Evolutionary conservation across 2,888 invertebrate species (phyloP).

Genomic region (Meiosimyza decipiens): DNA sequence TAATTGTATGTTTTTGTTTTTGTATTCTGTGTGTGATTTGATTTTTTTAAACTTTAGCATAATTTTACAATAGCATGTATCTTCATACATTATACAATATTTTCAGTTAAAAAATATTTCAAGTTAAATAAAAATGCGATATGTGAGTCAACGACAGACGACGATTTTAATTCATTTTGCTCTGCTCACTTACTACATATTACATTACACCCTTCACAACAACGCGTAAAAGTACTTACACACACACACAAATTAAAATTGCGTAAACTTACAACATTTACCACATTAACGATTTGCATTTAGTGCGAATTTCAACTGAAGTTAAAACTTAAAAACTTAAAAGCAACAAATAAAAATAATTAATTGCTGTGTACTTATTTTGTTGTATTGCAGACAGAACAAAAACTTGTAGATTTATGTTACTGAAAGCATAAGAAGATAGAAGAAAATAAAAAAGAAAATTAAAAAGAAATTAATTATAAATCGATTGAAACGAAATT

Average conservation of each 20-base stretch:
- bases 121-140: neutral
- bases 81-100: neutral
- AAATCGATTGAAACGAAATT: conserved; percentile 38
- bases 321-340: conserved; percentile 48
- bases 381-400: conserved; percentile 33
- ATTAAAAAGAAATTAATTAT: conserved; percentile 33
- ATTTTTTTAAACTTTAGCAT: conserved; percentile 11
- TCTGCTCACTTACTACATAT: conserved; percentile 17
- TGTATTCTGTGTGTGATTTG: too few species aligned
- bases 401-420: conserved; percentile 40
- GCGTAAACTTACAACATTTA: conserved; percentile 23
- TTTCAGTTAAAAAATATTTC: neutral
- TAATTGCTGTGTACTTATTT: conserved; percentile 52
- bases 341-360: conserved; percentile 46
- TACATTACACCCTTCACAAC: conserved; percentile 32
- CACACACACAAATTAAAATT: conserved; percentile 25
- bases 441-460: conserved; percentile 49
- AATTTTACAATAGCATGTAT: conserved; percentile 1
- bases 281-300: conserved; percentile 32
- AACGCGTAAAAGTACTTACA: conserved; percentile 25
- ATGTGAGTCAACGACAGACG: too few species aligned
- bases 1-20: too few species aligned
- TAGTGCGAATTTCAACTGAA: conserved; percentile 52
- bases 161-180: neutral
- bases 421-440: conserved; percentile 48